Conservation (phyloP, 2,113 vertebrate species). For the Galbula dea region DNA sequence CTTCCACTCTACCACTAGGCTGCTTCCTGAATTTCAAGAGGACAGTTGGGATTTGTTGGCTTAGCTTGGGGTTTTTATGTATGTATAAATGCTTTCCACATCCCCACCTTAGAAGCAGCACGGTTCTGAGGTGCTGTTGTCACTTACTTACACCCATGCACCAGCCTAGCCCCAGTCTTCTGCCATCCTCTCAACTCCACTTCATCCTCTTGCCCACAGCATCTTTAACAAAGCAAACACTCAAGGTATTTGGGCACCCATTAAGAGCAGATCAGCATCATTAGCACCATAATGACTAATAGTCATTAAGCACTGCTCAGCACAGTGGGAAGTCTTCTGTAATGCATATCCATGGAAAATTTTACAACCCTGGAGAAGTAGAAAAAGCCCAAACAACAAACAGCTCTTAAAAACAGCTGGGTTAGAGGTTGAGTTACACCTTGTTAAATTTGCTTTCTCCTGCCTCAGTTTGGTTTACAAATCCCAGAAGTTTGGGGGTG, state of each 20-base stretch:
- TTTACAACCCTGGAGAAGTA: not conserved
- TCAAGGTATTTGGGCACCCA: not conserved
- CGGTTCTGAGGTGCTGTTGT: not conserved
- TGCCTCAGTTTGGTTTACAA: not conserved
- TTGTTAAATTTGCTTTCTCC: not conserved
- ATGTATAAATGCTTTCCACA: not conserved
- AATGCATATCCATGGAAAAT: not conserved
- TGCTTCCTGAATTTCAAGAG: not conserved
- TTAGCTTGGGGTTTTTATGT: not conserved
- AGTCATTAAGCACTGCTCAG: not conserved
- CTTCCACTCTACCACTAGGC: not conserved
- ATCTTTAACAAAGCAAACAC: not conserved
- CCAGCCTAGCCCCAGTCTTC: not conserved
- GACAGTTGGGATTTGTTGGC: not conserved
- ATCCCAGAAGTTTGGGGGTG: accelerated
- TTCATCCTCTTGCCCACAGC: not conserved
- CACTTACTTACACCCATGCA: not conserved
- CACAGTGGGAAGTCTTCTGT: not conserved
- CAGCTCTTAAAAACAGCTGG: not conserved
- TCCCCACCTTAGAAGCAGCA: not conserved
- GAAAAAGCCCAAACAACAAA: not conserved
- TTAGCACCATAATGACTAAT: not conserved
- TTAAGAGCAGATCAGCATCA: not conserved
- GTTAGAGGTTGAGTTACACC: not conserved
- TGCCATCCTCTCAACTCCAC: not conserved